A percentile compares a stretch with the other conserved stretches of the same genome.
Conservation (phyloP, 2,888 invertebrate species). For the Gibbula magus region DNA sequence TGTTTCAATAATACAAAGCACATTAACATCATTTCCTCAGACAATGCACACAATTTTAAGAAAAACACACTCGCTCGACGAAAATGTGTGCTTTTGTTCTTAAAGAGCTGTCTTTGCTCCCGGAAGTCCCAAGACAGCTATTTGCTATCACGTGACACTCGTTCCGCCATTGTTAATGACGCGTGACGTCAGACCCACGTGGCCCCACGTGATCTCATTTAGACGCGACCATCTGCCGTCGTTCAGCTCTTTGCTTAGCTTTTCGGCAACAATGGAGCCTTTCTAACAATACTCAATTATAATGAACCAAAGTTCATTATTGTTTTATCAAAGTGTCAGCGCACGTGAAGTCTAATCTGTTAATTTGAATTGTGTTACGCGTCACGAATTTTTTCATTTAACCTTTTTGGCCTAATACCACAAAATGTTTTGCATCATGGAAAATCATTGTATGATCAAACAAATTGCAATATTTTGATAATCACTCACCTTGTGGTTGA, state of each 20-base stretch:
- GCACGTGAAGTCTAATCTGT: not conserved
- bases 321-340: conserved; percentile 9
- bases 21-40: not conserved
- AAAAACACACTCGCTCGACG: not conserved
- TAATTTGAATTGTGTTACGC: not conserved
- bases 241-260: not conserved
- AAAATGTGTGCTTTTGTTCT: not conserved
- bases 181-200: not conserved
- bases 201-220: conserved; percentile 13
- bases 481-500: too few relatives aligned
- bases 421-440: not conserved
- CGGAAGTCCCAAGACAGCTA: conserved; percentile 8
- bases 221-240: not conserved
- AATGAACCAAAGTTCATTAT: conserved; percentile 4
- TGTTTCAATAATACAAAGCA: too few relatives aligned
- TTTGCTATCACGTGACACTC: not conserved
- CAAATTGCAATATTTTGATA: too few relatives aligned
- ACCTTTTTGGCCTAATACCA: not conserved
- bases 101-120: not conserved
- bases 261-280: not conserved
- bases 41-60: not conserved
- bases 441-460: too few relatives aligned
- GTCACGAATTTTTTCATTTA: not conserved
- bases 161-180: conserved; percentile 11
- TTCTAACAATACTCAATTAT: not conserved